A percentile compares a stretch with the other conserved stretches of the same genome.
These are phyloP conservation scores for Callorhinus ursinus DNA, from an alignment of 2,113 vertebrate species.

Conservation along the genomic window DNA sequence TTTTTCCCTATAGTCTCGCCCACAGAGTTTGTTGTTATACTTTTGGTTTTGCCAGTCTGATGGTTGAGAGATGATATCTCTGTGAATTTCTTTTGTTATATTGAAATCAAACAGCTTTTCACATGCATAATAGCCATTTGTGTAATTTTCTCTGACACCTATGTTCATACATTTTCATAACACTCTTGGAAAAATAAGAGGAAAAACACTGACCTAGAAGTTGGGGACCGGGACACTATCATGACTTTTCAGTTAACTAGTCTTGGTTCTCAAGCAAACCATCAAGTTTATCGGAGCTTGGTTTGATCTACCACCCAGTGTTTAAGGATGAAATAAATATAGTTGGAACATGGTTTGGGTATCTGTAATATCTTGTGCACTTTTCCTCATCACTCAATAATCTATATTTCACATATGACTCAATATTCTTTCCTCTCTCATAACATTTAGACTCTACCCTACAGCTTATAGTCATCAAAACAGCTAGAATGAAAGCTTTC, in stretches of 20 bases:
- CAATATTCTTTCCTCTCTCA: neutral
- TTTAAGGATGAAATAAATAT: neutral
- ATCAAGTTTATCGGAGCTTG: neutral
- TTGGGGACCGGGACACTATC: neutral
- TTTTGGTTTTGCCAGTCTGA: neutral
- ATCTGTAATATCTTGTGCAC: neutral
- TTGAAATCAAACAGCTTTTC: neutral
- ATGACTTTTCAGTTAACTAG: neutral
- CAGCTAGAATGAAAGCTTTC: neutral
- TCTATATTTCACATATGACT: neutral
- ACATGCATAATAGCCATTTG: neutral
- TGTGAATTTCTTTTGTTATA: neutral
- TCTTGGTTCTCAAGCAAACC: neutral
- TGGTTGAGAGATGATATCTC: neutral
- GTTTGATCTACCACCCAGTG: neutral
- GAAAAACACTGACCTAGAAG: neutral
- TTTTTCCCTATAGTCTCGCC: neutral
- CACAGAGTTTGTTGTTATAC: neutral
- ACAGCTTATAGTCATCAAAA: neutral
- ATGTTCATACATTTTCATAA: neutral
- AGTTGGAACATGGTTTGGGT: neutral
- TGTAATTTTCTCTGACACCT: neutral
- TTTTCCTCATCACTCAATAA: neutral
- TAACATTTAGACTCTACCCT: neutral
- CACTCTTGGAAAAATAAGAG: neutral